Evolutionary conservation across 1,140 invertebrate species (phyloP), one percentile per base, ranked within the genome.

Genomic region (Samia ricini): DNA sequence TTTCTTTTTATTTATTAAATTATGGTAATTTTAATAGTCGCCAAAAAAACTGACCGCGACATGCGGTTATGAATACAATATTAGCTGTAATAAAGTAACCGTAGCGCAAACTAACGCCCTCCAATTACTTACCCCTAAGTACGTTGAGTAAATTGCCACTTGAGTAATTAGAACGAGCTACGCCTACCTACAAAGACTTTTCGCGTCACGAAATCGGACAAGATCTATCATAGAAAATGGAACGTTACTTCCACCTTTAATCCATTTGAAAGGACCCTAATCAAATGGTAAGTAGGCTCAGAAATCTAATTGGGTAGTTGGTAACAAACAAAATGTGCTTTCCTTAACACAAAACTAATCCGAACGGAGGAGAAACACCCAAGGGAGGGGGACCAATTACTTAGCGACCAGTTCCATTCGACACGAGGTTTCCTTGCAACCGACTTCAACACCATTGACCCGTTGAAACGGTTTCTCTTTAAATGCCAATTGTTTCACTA

Each of bases 361-460:
- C 56, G 50, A 74, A 69, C 68, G 60, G 69, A 72, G 62, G 59
- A 63, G 70, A 54, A 66, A n/a, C n/a, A n/a, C n/a, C 74, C 68
- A 68, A 63, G 52, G 72, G 68, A 73, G 74, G 70, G 63, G 66
- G 56, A 77, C 70, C 74, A 83, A 83, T 83, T 81, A 83, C 81
- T 83, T 78, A 81, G 69, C 71, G 71, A 75, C 77, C 72, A 68
- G 68, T 71, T 72, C 71, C 66, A 48, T 72, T 52, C 69, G 70
- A 72, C 72, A 71, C 67, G 58, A 67, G 69, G 66, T 72, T 71
- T 74, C 72, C 56, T 62, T 72, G 51, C 62, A n/a, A 66, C 20
- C 57, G 49, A 24, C 24, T 50, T 54, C 19, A 56, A 56, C 52
- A 42, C 48, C 60, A 52, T 50, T 56, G 65, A 56, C 55, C 54